phyloP scores from a whole-genome alignment of 2,888 invertebrate species.

The Orchestes rusci region DNA sequence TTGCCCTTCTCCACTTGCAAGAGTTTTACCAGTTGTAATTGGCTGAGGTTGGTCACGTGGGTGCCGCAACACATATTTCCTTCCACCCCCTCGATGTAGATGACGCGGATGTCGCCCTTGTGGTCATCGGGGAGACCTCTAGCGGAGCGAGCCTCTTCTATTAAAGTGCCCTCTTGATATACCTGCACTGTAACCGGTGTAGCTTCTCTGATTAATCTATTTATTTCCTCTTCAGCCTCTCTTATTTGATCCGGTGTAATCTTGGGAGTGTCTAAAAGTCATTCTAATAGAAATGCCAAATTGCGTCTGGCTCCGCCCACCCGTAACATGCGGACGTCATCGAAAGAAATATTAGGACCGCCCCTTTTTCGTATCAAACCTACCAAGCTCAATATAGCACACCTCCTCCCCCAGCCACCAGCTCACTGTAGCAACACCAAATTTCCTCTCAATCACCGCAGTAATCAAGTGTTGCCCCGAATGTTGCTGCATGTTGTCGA shows the following conservation, averaged over 20 bases:
- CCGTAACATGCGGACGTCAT: too few species aligned
- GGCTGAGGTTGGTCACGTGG: constrained; percentile 68
- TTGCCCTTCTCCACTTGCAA: constrained; percentile 66
- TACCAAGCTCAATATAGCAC: constrained; percentile 63
- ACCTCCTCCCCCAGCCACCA: constrained; percentile 77
- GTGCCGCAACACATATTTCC: constrained; percentile 85
- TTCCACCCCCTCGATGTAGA: constrained; percentile 69
- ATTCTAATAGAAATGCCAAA: constrained; percentile 1
- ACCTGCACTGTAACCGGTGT: constrained; percentile 57
- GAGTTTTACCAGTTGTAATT: constrained; percentile 61
- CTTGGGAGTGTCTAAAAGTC: constrained; percentile 45
- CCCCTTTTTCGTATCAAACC: too few species aligned
- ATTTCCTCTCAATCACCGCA: constrained; percentile 65
- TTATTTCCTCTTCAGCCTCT: constrained; percentile 56
- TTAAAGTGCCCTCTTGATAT: constrained; percentile 50
- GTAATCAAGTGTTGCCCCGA: constrained; percentile 82
- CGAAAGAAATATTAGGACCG: too few species aligned
- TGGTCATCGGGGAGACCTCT: constrained; percentile 76
- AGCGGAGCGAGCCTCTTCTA: too few species aligned
- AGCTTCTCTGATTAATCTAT: constrained; percentile 59
- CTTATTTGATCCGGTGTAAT: constrained; percentile 49
- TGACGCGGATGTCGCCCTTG: constrained; percentile 65
- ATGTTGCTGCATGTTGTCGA: constrained; percentile 91
- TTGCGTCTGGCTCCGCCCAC: not conserved
- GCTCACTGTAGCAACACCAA: constrained; percentile 62